Base-by-base conservation (phyloP, 2,113 vertebrate genomes). In the Leucopsar rothschildi region DNA sequence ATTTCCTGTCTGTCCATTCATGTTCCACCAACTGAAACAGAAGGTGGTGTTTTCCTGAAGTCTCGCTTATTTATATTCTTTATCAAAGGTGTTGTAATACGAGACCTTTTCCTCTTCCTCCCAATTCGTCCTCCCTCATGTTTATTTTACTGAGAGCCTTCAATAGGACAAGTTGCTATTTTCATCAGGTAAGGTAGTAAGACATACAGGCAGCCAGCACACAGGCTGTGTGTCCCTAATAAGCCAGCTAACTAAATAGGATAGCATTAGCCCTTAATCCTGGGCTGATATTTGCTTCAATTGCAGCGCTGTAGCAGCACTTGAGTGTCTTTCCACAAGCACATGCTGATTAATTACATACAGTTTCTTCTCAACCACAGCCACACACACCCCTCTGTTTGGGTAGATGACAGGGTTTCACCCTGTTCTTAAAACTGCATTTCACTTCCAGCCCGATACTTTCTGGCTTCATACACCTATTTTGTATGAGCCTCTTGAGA, bases 141-240 rank as follows among this genome's bases (percentile, higher is more conserved):
- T 63, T 64, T 93, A 79, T 90, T 94, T 91, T 56, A 68, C 40
- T n/a, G 18, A 78, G 28, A 76, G 31, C 50, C 55, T 69, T 80
- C 81, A 77, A 45, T 12, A 88, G 81, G 33, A 53, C 55, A 65
- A 72, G 87, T 20, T 92, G 50, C 73, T 91, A 87, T 95, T 95
- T 95, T 76, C 33, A 45, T 55, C 64, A 79, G 45, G 52, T 72
- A 64, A 86, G 33, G 37, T 49, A 83, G 50, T 81, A 92, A 89
- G 1, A 7, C 19, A 47, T 3, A 21, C 0, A 4, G 66, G 29
- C 57, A 75, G 53, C 0, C 49, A 66, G 44, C 1, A 2, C 31
- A 35, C 37, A 56, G 59, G 17, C 64, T 69, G 10, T 20, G 6
- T 57, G 59, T 6, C 69, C 77, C 57, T 79, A 85, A 75, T 37